Evolutionary conservation across 1,140 invertebrate species (phyloP), one percentile per base, ranked within the genome.

Genomic region (Drosophila punjabiensis): DNA sequence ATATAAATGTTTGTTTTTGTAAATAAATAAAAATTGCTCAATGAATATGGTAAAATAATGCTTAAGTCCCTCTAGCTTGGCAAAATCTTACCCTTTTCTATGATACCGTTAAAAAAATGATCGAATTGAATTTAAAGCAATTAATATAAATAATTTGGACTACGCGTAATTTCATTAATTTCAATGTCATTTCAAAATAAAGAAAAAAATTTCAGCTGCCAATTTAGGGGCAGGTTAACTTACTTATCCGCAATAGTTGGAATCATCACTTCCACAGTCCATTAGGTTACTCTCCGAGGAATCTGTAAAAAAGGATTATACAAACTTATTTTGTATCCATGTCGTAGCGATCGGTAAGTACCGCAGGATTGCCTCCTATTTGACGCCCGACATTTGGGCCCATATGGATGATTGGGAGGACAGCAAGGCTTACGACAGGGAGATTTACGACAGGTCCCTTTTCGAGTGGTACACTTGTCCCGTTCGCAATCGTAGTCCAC

Each of bases 401-500:
- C 41, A 10, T 18, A 43, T n/a, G 3, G 18, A 16, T 35, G 16
- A 13, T 8, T 3, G 28, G 43, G 5, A 43, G 16, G 16, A 43
- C 39, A 43, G 8, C 39, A 43, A 4, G 16, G 8, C 33, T 13
- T 35, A 10, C 33, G 35, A 18, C 14, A 43, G 0, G 39, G 8
- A 41, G 16, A 8, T 3, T 41, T 41, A 8, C 1, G 16, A 41
- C 39, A 41, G 16, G 16, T 3, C 8, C 33, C 28, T 13, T 52
- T 45, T 4, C 30, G 37, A 20, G 20, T 8, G 2, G 11, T 2
- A 28, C 35, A 67, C 14, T 33, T 32, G 0, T 58, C 74, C 24
- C 24, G 24, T 0, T 81, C 78, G 35, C 78, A 85, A 30, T 79
- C 82, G 43, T 85, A 85, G 33, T 85, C 79, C 1, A 86, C 59